Base-by-base conservation (phyloP, 2,797 vertebrate species). In the Melanotaenia boesemani region DNA sequence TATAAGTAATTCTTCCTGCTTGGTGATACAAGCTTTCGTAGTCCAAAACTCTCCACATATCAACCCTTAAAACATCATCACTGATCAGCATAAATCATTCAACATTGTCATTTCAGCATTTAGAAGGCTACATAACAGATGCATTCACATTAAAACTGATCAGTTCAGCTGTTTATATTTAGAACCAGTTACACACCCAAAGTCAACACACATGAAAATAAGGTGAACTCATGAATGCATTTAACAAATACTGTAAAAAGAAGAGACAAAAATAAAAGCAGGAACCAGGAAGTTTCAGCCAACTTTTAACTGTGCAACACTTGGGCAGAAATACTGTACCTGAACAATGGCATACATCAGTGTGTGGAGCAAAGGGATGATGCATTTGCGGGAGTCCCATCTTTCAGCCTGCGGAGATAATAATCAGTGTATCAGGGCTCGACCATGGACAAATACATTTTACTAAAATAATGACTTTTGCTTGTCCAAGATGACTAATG, bases 291-390 rank as follows among this genome's bases (percentile, higher is more conserved):
- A 10, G 6, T 64, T 4, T 64, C 36, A 44, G 32, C 3, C 7
- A 63, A 20, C 9, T 72, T 70, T 54, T 61, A 46, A 37, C 9
- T n/a, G 12, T 26, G 56, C 5, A 44, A 3, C 5, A 52, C 15
- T 67, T 6, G 22, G 6, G 20, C 32, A 60, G 26, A 22, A 28
- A 34, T 54, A 11, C 20, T 39, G 15, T 88, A 99, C 97, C 97
- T 99, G 97, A 56, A 96, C 90, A 75, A 97, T 76, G 65, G 96
- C 91, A 22, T 97, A 98, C 95, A 98, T 97, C 67, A 99, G 94
- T 0, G 96, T 98, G 91, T 98, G 96, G 67, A 99, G 94, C 92
- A 99, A 82, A 7, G 97, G 98, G 55, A 99, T 95, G 86, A 99
- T 96, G 88, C 93, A 83, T 16, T 87, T 94, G 37, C 93, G 93